Evolutionary conservation across 2,888 invertebrate species (phyloP), one percentile per base, ranked within the genome.

Genomic region (Drosophila robusta): DNA sequence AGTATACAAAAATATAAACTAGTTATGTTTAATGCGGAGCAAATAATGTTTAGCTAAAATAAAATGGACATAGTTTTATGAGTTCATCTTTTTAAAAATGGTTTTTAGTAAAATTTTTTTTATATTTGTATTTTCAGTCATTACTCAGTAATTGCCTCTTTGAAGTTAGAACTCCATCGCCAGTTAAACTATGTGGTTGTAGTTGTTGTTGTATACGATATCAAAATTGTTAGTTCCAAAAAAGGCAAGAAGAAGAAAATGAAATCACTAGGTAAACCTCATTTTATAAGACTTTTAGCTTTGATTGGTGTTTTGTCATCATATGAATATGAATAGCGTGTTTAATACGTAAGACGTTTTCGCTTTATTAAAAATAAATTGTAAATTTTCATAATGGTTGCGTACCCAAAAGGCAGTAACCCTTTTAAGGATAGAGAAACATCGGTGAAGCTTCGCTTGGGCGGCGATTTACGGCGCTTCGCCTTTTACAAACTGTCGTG

Each of bases 121-220:
- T 65, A 61, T 81, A 76, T 77, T 80, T 82, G 78, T 75, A 70
- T 85, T 82, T 81, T 78, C 86, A 87, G 85, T 86, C 85, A 92
- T 92, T 92, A 92, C 92, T 92, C 95, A 94, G 96, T 95, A 94
- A 97, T 96, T 94, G 97, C 97, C 95, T 97, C 97, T 96, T 96
- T 96, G 97, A 98, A 98, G 96, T 97, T 96, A 94, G 97, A 95
- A 95, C 97, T 97, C 96, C 97, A 96, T 95, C 97, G 97, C 98
- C 98, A 97, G 95, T 96, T 96, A 95, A 95, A 96, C 97, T 97
- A 91, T 87, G 79, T 84, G 73, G 80, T 78, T 72, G 78, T 84
- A 56, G 78, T 87, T 70, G 86, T 85, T 74, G 83, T 82, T 75
- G 85, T 83, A 68, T 79, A 85, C 85, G 81, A 84, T 83, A 81